Base-by-base conservation (phyloP, 2,888 invertebrate species). In the Tiliacea citrago region DNA sequence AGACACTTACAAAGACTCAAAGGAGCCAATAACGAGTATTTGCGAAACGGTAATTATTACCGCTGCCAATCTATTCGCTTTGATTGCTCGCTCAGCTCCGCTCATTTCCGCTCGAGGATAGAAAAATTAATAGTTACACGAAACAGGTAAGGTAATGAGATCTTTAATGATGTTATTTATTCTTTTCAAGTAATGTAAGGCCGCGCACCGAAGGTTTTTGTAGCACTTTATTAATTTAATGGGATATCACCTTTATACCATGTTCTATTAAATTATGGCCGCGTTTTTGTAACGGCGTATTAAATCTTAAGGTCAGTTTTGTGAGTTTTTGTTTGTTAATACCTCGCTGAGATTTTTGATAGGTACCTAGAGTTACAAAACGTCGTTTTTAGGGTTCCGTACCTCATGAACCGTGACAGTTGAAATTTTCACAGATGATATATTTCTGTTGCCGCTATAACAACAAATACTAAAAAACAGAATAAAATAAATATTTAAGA, bases 71-170 rank as follows among this genome's bases (percentile, higher is more conserved):
- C 53, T 71, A 78, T 66, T 73, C 73, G 74, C 74, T 86, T 84
- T 88, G 89, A 90, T 90, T 90, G 85, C 84, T 89, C 90, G 90
- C 90, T 90, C 86, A 67, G 81, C 71, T 79, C 16, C 90, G 90
- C 91, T 92, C 90, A 92, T 92, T 92, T 93, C 93, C 92, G 91
- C 85, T 88, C 81, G 63, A 75, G 75, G 81, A 88, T 86, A 90
- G 88, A 89, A 90, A 90, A 88, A 88, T 86, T 65, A 75, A 77
- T 82, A 79, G 83, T 75, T 78, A 84, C 68, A 72, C n/a, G 83
- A 85, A 75, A 83, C 83, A 72, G 78, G 83, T 75, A 84, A 82
- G 61, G 73, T 88, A 90, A 90, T 87, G 85, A 83, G 84, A 55
- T 61, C 68, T 84, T 75, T 89, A 80, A 85, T 83, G 71, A 75